Conservation (phyloP, 2,113 vertebrate genomes). For the Alethe diademata region DNA sequence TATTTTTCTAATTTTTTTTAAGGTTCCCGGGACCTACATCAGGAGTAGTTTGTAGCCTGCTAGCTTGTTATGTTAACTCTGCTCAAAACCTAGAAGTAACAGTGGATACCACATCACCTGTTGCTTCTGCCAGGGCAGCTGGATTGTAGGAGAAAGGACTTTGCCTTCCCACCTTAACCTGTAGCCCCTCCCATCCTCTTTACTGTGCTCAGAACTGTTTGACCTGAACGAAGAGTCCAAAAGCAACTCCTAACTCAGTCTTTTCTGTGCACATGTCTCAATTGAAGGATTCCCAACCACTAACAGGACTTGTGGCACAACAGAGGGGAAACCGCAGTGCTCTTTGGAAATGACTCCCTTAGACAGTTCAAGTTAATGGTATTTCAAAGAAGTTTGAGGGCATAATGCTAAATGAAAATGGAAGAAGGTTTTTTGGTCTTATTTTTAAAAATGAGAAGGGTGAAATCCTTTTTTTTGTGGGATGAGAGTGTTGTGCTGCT, state of each 20-base stretch:
- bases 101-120: background rate
- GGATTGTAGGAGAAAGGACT: background rate
- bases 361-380: background rate
- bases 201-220: background rate
- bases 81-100: background rate
- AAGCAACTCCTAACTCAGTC: background rate
- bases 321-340: background rate
- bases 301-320: background rate
- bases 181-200: background rate
- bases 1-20: slow-evolving; percentile 14
- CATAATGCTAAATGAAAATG: background rate
- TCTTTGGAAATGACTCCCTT: background rate
- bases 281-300: background rate
- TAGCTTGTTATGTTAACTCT: background rate
- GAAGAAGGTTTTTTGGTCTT: background rate
- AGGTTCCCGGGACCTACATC: background rate
- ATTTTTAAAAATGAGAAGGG: background rate
- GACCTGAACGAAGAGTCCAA: background rate
- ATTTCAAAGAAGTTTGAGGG: background rate
- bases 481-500: background rate
- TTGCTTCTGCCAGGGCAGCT: slow-evolving; percentile 8
- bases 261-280: background rate
- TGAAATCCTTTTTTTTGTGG: background rate
- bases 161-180: background rate
- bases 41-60: background rate